Evolutionary conservation across 2,113 vertebrate genomes (phyloP).

Genomic region (Cryptoleucopteryx plumbea): DNA sequence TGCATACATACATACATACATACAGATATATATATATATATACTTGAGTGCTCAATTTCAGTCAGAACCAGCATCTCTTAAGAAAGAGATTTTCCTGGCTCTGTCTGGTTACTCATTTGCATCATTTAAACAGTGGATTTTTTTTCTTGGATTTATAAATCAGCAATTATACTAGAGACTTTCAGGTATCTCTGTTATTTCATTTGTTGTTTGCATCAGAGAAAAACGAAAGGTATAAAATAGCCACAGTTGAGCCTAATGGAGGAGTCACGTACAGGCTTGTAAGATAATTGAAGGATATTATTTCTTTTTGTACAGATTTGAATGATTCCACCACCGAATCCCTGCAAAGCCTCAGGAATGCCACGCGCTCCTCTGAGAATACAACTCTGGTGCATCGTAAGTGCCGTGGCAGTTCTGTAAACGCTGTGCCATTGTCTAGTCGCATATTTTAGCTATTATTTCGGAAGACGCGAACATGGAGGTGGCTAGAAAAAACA

Average conservation of each 20-base stretch:
- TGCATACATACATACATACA: background rate
- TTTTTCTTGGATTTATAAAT: background rate
- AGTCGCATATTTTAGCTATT: background rate
- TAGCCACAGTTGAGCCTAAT: background rate
- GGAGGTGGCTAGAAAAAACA: background rate
- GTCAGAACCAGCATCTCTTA: background rate
- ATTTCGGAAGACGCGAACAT: background rate
- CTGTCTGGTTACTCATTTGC: background rate
- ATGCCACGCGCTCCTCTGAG: background rate
- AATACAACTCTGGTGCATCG: background rate
- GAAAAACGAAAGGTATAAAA: background rate
- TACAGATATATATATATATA: fast-evolving
- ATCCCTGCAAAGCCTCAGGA: background rate
- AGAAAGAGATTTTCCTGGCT: background rate
- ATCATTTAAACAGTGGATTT: background rate
- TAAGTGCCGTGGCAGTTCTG: background rate
- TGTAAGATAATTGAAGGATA: background rate
- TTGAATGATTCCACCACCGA: background rate
- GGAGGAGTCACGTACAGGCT: background rate
- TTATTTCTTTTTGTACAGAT: background rate
- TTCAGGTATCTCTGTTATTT: background rate
- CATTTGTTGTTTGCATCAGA: background rate
- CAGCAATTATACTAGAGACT: background rate
- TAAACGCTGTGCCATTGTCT: background rate
- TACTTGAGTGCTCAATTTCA: background rate